These are phyloP conservation scores for Alloplasta piceator DNA, from an alignment of 2,888 invertebrate species.

Conservation along the genomic window DNA sequence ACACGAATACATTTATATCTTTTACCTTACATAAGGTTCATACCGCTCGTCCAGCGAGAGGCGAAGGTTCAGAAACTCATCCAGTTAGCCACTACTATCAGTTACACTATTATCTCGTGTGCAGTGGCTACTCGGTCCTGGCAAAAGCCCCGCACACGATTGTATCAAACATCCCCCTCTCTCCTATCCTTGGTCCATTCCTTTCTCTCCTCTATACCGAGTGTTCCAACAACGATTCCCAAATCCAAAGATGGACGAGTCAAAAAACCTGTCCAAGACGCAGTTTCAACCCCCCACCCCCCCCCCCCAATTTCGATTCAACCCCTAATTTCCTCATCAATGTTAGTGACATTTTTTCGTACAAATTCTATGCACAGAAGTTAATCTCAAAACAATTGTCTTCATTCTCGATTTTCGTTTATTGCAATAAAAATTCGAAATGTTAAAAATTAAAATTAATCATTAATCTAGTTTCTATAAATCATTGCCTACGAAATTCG, in stretches of 20 bases:
- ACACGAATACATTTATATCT: slow-evolving; percentile 19
- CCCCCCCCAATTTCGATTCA: not conserved
- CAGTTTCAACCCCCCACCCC: not conserved
- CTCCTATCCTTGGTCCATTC: slow-evolving; percentile 50
- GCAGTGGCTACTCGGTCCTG: slow-evolving; percentile 71
- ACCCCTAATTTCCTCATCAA: too few species aligned
- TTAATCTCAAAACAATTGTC: too few species aligned
- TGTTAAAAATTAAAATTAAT: too few species aligned
- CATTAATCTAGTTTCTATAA: too few species aligned
- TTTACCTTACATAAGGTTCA: slow-evolving; percentile 42
- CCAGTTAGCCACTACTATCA: slow-evolving; percentile 81
- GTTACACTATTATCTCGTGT: slow-evolving; percentile 81
- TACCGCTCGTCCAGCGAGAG: slow-evolving; percentile 38
- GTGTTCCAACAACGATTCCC: slow-evolving; percentile 26
- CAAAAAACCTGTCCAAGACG: not conserved
- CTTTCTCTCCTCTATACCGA: slow-evolving; percentile 57
- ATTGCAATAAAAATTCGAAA: too few species aligned
- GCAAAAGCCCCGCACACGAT: slow-evolving; percentile 69
- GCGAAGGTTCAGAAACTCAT: slow-evolving; percentile 65
- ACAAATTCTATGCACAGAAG: too few species aligned
- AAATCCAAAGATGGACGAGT: not conserved
- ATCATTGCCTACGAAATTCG: too few species aligned
- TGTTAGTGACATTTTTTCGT: too few species aligned
- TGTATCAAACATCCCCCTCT: slow-evolving; percentile 51
- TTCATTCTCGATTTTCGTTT: too few species aligned